These are phyloP conservation scores for Drosophila sechellia DNA, from an alignment of 1,140 invertebrate species.

Conservation along the genomic window DNA sequence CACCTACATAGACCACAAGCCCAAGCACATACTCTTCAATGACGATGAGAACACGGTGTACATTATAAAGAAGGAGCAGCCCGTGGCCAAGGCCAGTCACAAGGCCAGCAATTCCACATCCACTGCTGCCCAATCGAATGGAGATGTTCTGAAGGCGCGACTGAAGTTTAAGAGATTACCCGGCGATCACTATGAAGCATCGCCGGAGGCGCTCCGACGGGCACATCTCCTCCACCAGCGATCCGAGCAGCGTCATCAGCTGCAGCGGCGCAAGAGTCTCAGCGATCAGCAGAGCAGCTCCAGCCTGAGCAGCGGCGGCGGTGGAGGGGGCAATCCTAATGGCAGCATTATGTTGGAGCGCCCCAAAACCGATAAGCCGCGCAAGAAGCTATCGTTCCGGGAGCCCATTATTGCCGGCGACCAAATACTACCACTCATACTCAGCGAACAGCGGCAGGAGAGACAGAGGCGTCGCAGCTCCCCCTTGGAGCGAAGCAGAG, in stretches of 20 bases:
- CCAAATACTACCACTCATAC: constrained; percentile 54
- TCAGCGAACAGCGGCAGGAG: constrained; percentile 53
- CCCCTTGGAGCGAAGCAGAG: constrained; percentile 56
- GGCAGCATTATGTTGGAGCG: constrained; percentile 65
- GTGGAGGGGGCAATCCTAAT: constrained; percentile 20
- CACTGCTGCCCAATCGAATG: constrained; percentile 10
- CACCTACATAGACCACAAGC: constrained; percentile 78
- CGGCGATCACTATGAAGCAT: constrained; percentile 57
- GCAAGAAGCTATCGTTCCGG: constrained; percentile 94
- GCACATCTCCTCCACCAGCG: constrained; percentile 63
- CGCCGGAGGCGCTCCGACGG: constrained; percentile 66
- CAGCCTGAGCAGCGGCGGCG: constrained; percentile 62
- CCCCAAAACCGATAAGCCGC: constrained; percentile 87
- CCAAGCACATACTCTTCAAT: constrained; percentile 81
- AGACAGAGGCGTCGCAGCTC: constrained; percentile 72
- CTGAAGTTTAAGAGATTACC: constrained; percentile 76
- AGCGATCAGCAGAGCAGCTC: constrained; percentile 68
- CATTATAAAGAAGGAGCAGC: constrained; percentile 79
- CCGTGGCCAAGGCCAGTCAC: constrained; percentile 57
- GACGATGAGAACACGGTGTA: constrained; percentile 81
- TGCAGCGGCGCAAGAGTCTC: constrained; percentile 69
- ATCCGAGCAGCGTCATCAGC: constrained; percentile 56
- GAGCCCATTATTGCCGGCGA: constrained; percentile 87
- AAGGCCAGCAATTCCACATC: constrained; percentile 17
- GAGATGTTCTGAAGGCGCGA: constrained; percentile 67